These are phyloP conservation scores for Circaetus gallicus DNA, from an alignment of 2,113 vertebrate species.

Conservation along the genomic window DNA sequence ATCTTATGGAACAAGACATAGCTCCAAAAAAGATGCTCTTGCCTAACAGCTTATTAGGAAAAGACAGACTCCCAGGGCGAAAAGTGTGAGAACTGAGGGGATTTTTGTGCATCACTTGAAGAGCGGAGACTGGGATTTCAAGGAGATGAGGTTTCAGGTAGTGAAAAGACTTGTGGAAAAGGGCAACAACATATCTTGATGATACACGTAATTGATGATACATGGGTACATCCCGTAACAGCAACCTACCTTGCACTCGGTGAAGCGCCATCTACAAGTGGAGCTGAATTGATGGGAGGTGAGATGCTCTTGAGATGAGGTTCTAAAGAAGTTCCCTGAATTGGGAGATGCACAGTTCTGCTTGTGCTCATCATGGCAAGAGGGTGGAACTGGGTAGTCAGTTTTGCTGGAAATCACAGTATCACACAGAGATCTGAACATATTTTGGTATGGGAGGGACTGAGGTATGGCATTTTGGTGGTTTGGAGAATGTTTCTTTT, in stretches of 20 bases:
- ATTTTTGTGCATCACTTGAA: not conserved
- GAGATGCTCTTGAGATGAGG: not conserved
- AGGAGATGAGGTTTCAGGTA: not conserved
- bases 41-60: not conserved
- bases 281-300: not conserved
- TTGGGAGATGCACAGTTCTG: not conserved
- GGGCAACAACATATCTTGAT: not conserved
- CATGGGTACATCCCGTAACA: not conserved
- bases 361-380: rapidly evolving
- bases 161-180: not conserved
- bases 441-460: not conserved
- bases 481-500: not conserved
- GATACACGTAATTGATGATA: not conserved
- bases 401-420: not conserved
- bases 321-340: not conserved
- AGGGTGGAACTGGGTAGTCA: not conserved
- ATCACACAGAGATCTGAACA: rapidly evolving
- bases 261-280: not conserved
- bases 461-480: not conserved
- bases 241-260: not conserved
- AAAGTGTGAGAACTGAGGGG: not conserved
- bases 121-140: not conserved
- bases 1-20: not conserved
- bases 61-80: not conserved
- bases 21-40: not conserved